These are phyloP conservation scores for Morpho helenor DNA, from an alignment of 2,888 invertebrate genomes.

Conservation along the genomic window DNA sequence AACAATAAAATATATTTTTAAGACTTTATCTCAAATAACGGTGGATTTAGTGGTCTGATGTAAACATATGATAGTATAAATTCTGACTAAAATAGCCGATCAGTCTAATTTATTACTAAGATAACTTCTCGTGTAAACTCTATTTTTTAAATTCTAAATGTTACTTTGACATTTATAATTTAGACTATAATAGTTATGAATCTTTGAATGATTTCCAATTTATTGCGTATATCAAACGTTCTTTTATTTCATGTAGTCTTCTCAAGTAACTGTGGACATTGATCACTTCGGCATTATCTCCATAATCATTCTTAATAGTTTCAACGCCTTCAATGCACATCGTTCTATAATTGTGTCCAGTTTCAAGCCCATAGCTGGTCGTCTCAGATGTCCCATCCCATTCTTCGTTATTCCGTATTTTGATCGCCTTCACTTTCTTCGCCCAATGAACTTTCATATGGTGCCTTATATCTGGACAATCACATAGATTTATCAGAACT, in stretches of 20 bases:
- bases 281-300: slow-evolving; percentile 45
- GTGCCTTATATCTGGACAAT: slow-evolving; percentile 57
- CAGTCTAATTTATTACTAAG: too few relatives aligned
- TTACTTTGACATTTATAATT: too few relatives aligned
- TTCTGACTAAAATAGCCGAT: too few relatives aligned
- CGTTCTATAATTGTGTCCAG: slow-evolving; percentile 59
- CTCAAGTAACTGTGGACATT: slow-evolving; percentile 58
- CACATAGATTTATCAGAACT: slow-evolving; percentile 61
- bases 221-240: slow-evolving; percentile 47
- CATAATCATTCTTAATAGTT: slow-evolving; percentile 55
- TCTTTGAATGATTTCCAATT: slow-evolving; percentile 48
- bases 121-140: too few relatives aligned
- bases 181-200: slow-evolving; percentile 13
- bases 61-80: too few relatives aligned
- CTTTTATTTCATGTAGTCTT: slow-evolving; percentile 41
- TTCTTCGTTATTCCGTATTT: slow-evolving; percentile 49
- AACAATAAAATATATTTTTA: too few relatives aligned
- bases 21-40: too few relatives aligned
- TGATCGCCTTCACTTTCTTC: slow-evolving; percentile 36
- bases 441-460: slow-evolving; percentile 50
- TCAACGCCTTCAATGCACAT: slow-evolving; percentile 56
- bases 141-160: too few relatives aligned
- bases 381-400: slow-evolving; percentile 61
- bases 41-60: too few relatives aligned
- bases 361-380: slow-evolving; percentile 46